These are phyloP conservation scores for Ahaetulla prasina DNA, from an alignment of 2,113 vertebrate genomes.

Conservation along the genomic window DNA sequence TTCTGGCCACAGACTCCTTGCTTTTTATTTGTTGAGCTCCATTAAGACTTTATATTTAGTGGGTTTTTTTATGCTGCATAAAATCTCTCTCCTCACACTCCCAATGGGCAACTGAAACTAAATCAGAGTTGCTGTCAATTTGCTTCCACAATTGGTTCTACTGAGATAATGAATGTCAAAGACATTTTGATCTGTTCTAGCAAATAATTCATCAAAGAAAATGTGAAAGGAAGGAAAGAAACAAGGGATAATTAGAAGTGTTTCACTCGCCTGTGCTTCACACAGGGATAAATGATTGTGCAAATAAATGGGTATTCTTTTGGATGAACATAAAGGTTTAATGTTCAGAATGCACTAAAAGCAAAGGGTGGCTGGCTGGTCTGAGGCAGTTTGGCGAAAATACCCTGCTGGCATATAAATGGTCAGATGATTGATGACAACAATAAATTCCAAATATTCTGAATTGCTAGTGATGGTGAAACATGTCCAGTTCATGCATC, in stretches of 20 bases:
- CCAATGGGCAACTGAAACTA: not conserved
- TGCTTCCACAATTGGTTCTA: not conserved
- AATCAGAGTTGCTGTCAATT: not conserved
- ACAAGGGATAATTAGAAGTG: not conserved
- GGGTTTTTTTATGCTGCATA: not conserved
- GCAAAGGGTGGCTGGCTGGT: not conserved
- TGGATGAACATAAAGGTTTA: not conserved
- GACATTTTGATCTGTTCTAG: not conserved
- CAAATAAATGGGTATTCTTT: not conserved
- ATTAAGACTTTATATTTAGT: conserved; percentile 1
- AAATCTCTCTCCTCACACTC: not conserved
- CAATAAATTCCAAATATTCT: not conserved
- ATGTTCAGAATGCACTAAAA: not conserved
- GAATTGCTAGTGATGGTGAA: not conserved
- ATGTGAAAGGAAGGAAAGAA: not conserved
- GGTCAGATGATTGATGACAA: not conserved
- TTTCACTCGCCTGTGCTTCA: not conserved
- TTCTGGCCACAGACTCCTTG: not conserved
- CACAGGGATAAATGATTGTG: not conserved
- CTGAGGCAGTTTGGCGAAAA: not conserved
- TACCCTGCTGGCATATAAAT: not conserved
- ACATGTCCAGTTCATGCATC: not conserved
- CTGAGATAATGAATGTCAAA: not conserved
- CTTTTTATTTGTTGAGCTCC: not conserved
- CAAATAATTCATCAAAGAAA: not conserved